phyloP scores from a whole-genome alignment of 1,140 invertebrate genomes.

The Monomorium pharaonis region DNA sequence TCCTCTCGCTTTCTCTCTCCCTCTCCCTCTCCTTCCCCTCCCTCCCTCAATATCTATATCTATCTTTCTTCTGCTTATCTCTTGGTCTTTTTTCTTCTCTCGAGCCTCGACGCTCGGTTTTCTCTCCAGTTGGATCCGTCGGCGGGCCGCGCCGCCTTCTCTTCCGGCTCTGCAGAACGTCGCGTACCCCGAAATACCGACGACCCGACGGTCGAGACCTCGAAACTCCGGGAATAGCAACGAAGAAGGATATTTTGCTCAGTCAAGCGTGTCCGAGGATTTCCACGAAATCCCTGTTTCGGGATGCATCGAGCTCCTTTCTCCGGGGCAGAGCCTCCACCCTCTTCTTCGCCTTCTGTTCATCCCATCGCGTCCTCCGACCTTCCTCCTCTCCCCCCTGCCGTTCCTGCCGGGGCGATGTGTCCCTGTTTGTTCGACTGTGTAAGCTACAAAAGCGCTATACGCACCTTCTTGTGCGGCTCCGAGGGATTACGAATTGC shows the following conservation, averaged over 20 bases:
- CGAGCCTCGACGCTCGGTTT: slow-evolving; percentile 33
- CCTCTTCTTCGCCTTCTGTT: slow-evolving; percentile 23
- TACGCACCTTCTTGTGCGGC: slow-evolving; percentile 56
- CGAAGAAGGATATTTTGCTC: slow-evolving; percentile 81
- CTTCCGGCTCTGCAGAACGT: slow-evolving; percentile 9
- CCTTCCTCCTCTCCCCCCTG: background rate
- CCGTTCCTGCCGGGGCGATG: background rate
- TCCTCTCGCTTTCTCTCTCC: slow-evolving; percentile 46
- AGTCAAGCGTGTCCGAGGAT: slow-evolving; percentile 79
- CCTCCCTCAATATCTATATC: slow-evolving; percentile 8
- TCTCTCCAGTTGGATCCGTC: slow-evolving; percentile 38
- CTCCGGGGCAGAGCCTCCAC: slow-evolving; percentile 15
- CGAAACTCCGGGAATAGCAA: slow-evolving; percentile 78
- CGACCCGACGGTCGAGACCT: slow-evolving; percentile 51
- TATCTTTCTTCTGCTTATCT: background rate
- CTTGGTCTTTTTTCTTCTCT: slow-evolving; percentile 40
- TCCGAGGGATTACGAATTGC: slow-evolving; percentile 75
- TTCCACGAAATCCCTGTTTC: slow-evolving; percentile 83
- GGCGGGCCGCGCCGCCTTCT: slow-evolving; percentile 17
- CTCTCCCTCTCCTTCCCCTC: background rate
- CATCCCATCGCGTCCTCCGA: slow-evolving; percentile 38
- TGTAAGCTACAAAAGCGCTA: slow-evolving; percentile 52
- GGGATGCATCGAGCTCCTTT: slow-evolving; percentile 74
- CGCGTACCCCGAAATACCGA: slow-evolving; percentile 11
- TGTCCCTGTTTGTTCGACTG: slow-evolving; percentile 10